Evolutionary conservation across 2,797 vertebrate genomes (phyloP).

Genomic region (Argyrosomus regius): DNA sequence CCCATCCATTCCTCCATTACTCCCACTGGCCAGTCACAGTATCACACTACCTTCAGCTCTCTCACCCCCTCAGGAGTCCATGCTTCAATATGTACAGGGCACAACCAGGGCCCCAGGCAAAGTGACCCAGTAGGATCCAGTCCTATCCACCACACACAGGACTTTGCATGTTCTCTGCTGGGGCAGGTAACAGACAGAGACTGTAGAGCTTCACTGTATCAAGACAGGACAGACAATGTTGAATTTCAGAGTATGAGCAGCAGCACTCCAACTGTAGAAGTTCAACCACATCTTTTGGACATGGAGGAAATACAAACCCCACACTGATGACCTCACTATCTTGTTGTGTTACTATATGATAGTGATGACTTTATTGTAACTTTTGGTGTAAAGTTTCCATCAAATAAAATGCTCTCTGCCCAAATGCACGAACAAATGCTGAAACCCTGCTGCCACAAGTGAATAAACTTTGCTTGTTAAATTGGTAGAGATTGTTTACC

Average conservation of each 20-base stretch:
- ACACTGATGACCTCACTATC: slow-evolving; percentile 22
- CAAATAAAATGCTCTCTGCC: neutral
- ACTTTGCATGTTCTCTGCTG: slow-evolving; percentile 43
- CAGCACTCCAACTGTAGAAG: slow-evolving; percentile 33
- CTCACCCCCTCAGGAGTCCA: slow-evolving; percentile 60
- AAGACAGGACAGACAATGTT: slow-evolving; percentile 43
- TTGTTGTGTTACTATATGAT: neutral
- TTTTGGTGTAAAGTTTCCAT: slow-evolving; percentile 12
- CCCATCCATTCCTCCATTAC: slow-evolving; percentile 76
- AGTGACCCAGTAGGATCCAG: slow-evolving; percentile 75
- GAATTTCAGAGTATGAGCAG: slow-evolving; percentile 29
- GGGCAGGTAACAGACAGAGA: slow-evolving; percentile 48
- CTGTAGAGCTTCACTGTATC: slow-evolving; percentile 37
- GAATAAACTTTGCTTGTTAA: slow-evolving; percentile 25
- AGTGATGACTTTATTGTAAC: slow-evolving; percentile 1
- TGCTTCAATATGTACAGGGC: slow-evolving; percentile 46
- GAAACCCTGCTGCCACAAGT: neutral
- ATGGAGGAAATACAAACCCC: slow-evolving; percentile 43
- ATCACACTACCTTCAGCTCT: slow-evolving; percentile 74
- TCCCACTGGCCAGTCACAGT: slow-evolving; percentile 67
- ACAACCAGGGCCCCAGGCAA: slow-evolving; percentile 65
- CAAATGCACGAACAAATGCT: slow-evolving; percentile 7
- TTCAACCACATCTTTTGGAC: slow-evolving; percentile 44
- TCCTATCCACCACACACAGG: slow-evolving; percentile 58
- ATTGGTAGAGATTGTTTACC: neutral